These are phyloP conservation scores for Dissostichus mawsoni DNA, from an alignment of 2,113 vertebrate genomes.

Conservation along the genomic window DNA sequence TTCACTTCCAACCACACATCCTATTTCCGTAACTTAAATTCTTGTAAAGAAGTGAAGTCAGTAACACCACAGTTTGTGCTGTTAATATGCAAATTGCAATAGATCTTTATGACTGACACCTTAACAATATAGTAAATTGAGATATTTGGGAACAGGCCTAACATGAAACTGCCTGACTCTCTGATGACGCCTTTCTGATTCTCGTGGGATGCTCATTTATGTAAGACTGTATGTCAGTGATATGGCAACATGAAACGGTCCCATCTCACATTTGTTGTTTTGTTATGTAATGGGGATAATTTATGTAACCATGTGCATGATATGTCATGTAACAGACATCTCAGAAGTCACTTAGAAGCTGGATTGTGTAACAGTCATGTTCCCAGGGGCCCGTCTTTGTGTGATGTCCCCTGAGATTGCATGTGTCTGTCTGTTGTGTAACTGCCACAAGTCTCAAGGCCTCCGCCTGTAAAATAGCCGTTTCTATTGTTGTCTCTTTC, in stretches of 20 bases:
- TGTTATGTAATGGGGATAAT: slow-evolving; percentile 51
- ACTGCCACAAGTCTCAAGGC: slow-evolving; percentile 45
- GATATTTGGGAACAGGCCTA: slow-evolving; percentile 24
- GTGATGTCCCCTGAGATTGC: slow-evolving; percentile 42
- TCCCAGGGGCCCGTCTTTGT: slow-evolving; percentile 53
- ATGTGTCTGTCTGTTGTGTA: slow-evolving; percentile 54
- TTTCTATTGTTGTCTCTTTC: slow-evolving; percentile 63
- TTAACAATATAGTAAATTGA: background rate
- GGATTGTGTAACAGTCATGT: slow-evolving; percentile 62
- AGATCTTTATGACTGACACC: slow-evolving; percentile 39
- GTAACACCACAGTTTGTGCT: background rate
- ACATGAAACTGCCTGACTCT: slow-evolving; percentile 19
- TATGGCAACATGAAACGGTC: slow-evolving; percentile 26
- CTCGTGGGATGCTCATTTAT: slow-evolving; percentile 46
- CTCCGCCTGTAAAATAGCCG: slow-evolving; percentile 22
- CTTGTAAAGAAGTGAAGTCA: background rate
- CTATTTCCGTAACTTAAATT: background rate
- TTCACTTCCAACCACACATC: too few relatives aligned
- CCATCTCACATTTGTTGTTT: slow-evolving; percentile 33
- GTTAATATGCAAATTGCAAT: background rate
- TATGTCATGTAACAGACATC: slow-evolving; percentile 55
- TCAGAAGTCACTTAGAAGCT: slow-evolving; percentile 41
- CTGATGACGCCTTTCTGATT: slow-evolving; percentile 23
- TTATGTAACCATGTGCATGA: slow-evolving; percentile 58
- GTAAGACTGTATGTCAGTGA: slow-evolving; percentile 40